Evolutionary conservation across 2,888 invertebrate genomes (phyloP), one percentile per base, ranked within the genome.

Genomic region (Sphecodes monilicornis): DNA sequence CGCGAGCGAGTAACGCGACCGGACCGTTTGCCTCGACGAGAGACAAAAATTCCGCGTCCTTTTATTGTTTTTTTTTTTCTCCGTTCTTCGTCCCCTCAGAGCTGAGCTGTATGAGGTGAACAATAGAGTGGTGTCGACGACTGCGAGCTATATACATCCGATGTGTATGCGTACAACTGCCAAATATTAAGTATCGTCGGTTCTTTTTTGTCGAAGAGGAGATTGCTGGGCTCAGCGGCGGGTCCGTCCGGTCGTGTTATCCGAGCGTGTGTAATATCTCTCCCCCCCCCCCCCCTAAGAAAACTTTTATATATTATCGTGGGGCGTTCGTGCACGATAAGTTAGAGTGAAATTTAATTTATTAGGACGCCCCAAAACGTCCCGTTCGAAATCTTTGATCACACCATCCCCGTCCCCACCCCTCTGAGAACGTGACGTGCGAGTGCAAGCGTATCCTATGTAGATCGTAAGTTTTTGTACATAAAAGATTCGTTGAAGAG

Each of bases 321-420:
- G 92, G 93, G 92, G 92, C 91, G 92, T 85, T 82, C 22, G 78
- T 87, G 88, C 85, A 86, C 80, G 81, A 88, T 90, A 89, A 91
- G 89, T 89, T 90, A 91, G 91, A 91, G 84, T 91, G 90, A 91
- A 92, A 91, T 90, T 91, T 94, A 93, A 94, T 92, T 94, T 94
- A 94, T 94, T 60, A 93, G 85, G 85, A 90, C 91, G 90, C 92
- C 92, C 91, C 74, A 8, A 72, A 64, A 18, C 68, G 18, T 8
- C 77, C 72, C 29, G 32, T 18, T 29, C 3, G n/a, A 50, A 26
- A 68, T 29, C 54, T n/a, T 54, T 54, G 54, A 54, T 41, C 73
- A 29, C 39, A 41, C 39, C 60, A 13, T 3, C 26, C 1, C 26
- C 57, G 1, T 10, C 26, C 13, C 29, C 6, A 29, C 60, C 29